Percentiles rank a stretch among this genome's conserved stretches.
Evolutionary conservation across 2,113 vertebrate species (phyloP).

Genomic region (Oncorhynchus keta): DNA sequence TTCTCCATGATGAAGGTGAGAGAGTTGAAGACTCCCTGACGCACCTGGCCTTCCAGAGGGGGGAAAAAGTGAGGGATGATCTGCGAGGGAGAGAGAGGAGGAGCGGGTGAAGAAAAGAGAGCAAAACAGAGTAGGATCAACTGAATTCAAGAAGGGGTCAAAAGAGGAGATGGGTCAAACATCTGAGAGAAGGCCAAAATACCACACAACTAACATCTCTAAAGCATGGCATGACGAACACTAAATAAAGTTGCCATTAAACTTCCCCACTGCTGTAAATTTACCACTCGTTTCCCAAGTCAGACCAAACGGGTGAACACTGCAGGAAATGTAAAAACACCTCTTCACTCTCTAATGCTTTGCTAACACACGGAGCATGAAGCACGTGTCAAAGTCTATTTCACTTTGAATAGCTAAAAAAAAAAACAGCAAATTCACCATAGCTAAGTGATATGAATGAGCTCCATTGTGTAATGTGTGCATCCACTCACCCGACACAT

Average conservation of each 20-base stretch:
- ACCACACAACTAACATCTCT: no score
- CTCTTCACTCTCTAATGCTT: neutral
- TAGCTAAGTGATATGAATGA: neutral
- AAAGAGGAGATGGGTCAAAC: no score
- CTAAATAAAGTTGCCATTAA: no score
- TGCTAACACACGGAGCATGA: neutral
- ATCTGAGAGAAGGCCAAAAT: no score
- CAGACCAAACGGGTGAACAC: no score
- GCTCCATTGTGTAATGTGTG: neutral
- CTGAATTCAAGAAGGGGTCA: no score
- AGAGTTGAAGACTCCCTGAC: conserved; percentile 94
- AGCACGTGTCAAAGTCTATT: neutral
- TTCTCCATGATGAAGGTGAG: conserved; percentile 98
- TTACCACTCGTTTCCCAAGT: no score
- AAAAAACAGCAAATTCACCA: no score
- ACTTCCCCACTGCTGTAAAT: no score
- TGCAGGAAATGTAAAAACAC: neutral
- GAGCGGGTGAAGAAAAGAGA: neutral
- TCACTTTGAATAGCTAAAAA: neutral
- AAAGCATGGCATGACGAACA: no score
- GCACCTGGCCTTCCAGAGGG: conserved; percentile 86
- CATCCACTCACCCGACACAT: conserved; percentile 88
- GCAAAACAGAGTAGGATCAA: neutral
- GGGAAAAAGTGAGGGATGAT: conserved; percentile 97
- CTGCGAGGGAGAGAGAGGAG: conserved; percentile 59